A percentile compares a stretch with the other conserved stretches of the same genome.
Evolutionary conservation across 2,888 invertebrate species (phyloP).

Genomic region (Thysanoteuthis rhombus): DNA sequence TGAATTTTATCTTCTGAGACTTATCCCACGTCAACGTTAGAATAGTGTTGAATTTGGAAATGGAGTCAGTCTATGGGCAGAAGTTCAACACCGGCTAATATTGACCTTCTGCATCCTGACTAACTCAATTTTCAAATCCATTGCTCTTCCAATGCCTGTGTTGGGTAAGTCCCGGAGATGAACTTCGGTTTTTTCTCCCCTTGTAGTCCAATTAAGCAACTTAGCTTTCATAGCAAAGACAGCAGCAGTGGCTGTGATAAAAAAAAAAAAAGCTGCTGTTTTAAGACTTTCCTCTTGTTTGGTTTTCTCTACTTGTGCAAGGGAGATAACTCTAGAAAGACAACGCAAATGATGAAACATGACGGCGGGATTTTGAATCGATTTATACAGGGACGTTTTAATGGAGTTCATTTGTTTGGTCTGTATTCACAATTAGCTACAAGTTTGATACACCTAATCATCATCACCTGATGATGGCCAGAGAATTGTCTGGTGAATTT

Average conservation of each 20-base stretch:
- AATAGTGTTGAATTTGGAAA: too few species aligned
- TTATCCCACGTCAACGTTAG: too few species aligned
- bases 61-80: too few species aligned
- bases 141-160: too few species aligned
- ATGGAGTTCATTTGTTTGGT: background rate
- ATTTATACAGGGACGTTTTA: background rate
- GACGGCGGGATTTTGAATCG: background rate
- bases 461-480: background rate
- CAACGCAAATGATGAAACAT: background rate
- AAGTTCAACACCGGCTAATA: too few species aligned
- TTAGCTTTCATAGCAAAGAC: background rate
- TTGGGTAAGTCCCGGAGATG: too few species aligned
- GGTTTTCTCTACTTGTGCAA: background rate
- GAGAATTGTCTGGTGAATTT: background rate
- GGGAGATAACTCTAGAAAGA: background rate
- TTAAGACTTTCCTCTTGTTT: background rate
- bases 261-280: background rate
- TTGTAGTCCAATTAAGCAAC: too few species aligned
- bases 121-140: too few species aligned
- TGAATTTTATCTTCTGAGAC: too few species aligned
- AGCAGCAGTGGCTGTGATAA: slow-evolving; percentile 12
- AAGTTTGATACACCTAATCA: background rate
- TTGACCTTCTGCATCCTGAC: too few species aligned
- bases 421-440: background rate
- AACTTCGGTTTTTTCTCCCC: too few species aligned